Base-by-base conservation (phyloP, 2,797 vertebrate genomes). In the Phalloptychus januarius region DNA sequence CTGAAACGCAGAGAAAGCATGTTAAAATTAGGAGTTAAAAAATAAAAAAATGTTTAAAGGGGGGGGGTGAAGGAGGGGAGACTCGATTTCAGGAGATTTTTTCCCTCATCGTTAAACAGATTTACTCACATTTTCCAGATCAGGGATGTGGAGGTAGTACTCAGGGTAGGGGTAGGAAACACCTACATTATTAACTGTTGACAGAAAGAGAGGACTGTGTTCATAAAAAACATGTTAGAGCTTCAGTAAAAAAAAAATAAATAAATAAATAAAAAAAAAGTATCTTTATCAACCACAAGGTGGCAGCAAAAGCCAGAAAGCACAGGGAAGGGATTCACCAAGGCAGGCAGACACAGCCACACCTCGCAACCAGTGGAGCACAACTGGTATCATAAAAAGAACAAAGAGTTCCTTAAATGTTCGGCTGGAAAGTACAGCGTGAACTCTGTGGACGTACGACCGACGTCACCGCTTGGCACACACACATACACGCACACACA, bases 141-240 rank as follows among this genome's bases (percentile, higher is more conserved):
- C 96, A 72, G 97, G 97, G 79, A 99, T 76, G 1, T 97, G 94
- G 38, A 98, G 92, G 89, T 96, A 99, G 90, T 97, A 98, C 82
- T 99, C 98, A 0, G 98, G 98, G 86, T 98, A 97, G 3, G 76
- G 7, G 74, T 99, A 99, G 0, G 97, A 95, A 40, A 95, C 87
- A 18, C 98, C 98, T 83, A 99, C 98, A 3, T 99, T 99, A 94
- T 99, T 99, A 50, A 99, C 98, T 99, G 93, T 80, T 63, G 58
- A 45, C 38, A 36, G 75, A 12, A 87, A 82, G 81, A 75, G 1
- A 2, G 0, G 7, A 78, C 36, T 0, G 11, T 25, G 80, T 78
- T 71, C 11, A 72, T 40, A 18, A 54, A 18, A 54, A 38, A 83
- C 15, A 46, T 78, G 7, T 38, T 72, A 15, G 0, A 74, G 31